Conservation (phyloP, 2,797 vertebrate species). For the Protonibea diacanthus region DNA sequence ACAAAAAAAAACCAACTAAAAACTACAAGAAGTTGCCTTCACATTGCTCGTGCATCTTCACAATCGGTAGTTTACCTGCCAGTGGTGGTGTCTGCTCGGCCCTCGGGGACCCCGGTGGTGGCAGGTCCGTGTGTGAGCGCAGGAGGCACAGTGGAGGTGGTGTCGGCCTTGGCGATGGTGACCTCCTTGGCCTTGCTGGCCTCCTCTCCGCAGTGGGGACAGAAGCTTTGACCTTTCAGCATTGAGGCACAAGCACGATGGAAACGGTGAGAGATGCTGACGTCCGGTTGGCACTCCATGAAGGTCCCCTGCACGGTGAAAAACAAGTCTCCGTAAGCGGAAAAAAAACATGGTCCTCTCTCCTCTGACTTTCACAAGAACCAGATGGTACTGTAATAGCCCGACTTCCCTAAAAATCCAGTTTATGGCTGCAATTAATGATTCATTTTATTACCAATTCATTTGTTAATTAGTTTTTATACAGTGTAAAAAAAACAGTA, state of each 20-base stretch:
- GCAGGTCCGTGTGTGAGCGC: constrained; percentile 83
- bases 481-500: background rate
- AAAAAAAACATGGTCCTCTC: background rate
- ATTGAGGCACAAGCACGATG: constrained; percentile 93
- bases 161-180: constrained; percentile 97
- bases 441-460: background rate
- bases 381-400: background rate
- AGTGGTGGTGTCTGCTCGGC: constrained; percentile 96
- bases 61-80: constrained; percentile 85
- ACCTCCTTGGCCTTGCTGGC: constrained; percentile 96
- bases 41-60: too few species aligned
- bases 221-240: constrained; percentile 94
- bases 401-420: background rate
- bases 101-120: constrained; percentile 81
- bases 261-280: constrained; percentile 96
- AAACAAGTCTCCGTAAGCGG: background rate
- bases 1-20: too few species aligned
- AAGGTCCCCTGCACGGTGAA: constrained; percentile 91
- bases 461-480: background rate
- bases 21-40: too few species aligned
- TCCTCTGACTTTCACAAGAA: too few species aligned
- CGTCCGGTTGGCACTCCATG: constrained; percentile 98
- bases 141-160: constrained; percentile 90
- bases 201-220: constrained; percentile 98
- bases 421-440: background rate